Base-by-base conservation (phyloP, 1,140 invertebrate species). In the Samia ricini region DNA sequence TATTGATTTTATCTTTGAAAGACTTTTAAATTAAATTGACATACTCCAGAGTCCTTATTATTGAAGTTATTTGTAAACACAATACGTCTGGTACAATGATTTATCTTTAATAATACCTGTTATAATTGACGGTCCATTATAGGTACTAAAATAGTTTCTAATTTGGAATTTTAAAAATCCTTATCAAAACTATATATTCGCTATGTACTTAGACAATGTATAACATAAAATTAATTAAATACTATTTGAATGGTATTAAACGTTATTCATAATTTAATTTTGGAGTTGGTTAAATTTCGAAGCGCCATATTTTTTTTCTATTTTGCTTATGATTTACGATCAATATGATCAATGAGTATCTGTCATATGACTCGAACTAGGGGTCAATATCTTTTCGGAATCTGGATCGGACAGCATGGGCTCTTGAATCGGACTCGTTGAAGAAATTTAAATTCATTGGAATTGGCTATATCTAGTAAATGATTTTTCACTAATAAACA, bases 311-410 rank as follows among this genome's bases (percentile, higher is more conserved):
- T 69, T 72, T 77, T 73, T 78, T 77, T 52, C 12, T 22, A 79
- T 76, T 80, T 80, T 71, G 69, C 65, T 57, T 66, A 72, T 68
- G 56, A 75, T 79, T 79, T 12, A 42, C 33, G 33, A 42, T 15
- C 1, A 77, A 77, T 81, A 71, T 72, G 60, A 77, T 69, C 77
- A 85, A 87, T 81, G 71, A 85, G 88, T 83, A 86, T 85, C 81
- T 78, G 77, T 70, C 81, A 29, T 29, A 42, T 42, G 7, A 72
- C 77, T 79, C 68, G 26, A 68, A 60, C 65, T 56, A 42, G 81
- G 74, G 83, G 83, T 89, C 85, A 88, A 85, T 88, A 89, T 87
- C 83, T 87, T 81, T 81, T 77, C 65, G 64, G 71, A 79, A 79
- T 81, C 70, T 81, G 72, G 71, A 81, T 78, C 74, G 68, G 20